These are phyloP conservation scores for Heteropelma amictum DNA, from an alignment of 2,888 invertebrate species.

Conservation along the genomic window DNA sequence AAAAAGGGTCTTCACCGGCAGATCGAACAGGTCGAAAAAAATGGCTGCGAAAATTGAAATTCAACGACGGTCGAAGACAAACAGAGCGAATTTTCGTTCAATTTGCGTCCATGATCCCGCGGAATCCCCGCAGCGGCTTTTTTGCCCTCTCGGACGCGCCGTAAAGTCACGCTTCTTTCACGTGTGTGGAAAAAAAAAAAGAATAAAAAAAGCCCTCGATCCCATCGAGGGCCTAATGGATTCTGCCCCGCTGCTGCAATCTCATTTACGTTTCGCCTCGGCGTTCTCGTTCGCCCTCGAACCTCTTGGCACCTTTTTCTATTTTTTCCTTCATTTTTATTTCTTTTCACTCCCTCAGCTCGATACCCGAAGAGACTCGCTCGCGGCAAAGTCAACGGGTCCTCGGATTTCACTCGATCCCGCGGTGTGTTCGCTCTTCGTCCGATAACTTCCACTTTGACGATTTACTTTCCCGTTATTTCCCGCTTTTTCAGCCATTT, in stretches of 20 bases:
- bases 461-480: no score
- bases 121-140: background rate
- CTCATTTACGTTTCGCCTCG: constrained; percentile 59
- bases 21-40: background rate
- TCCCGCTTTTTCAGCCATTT: background rate
- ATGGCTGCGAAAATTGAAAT: background rate
- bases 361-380: constrained; percentile 38
- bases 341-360: no score
- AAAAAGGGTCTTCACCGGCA: background rate
- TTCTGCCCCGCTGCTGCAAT: constrained; percentile 57
- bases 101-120: constrained; percentile 5
- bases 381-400: constrained; percentile 50
- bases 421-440: constrained; percentile 24
- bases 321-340: no score
- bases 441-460: no score
- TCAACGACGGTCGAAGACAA: no score
- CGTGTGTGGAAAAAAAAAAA: no score
- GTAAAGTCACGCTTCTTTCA: constrained; percentile 26
- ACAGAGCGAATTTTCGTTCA: background rate
- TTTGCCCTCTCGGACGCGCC: constrained; percentile 11
- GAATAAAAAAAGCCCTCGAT: constrained; percentile 32
- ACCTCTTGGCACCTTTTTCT: constrained; percentile 49
- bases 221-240: constrained; percentile 53
- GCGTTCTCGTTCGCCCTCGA: constrained; percentile 34
- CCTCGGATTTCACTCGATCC: constrained; percentile 37